A percentile compares a stretch with the other conserved stretches of the same genome.
phyloP scores from a whole-genome alignment of 1,140 invertebrate species.

The Drosophila willistoni region DNA sequence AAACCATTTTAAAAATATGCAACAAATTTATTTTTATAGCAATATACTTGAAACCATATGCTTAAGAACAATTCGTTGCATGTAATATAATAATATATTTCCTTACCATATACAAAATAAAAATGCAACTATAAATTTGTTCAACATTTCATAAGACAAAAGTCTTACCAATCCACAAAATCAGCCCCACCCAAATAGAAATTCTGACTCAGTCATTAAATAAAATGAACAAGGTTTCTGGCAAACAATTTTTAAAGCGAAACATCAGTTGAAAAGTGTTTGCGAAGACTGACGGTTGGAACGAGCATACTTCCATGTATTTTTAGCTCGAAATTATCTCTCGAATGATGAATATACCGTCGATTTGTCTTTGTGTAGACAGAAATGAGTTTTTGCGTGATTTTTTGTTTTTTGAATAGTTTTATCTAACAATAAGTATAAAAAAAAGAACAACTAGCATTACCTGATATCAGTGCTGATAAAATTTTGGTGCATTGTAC shows the following conservation, averaged over 20 bases:
- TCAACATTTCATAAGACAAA: not conserved
- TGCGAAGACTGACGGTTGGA: slow-evolving; percentile 38
- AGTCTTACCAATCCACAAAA: not conserved
- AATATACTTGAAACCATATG: slow-evolving; percentile 10
- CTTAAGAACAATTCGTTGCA: not conserved
- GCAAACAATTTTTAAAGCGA: slow-evolving; percentile 21
- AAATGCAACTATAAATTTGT: not conserved
- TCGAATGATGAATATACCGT: slow-evolving; percentile 5
- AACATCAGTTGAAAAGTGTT: slow-evolving; percentile 53
- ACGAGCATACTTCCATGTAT: slow-evolving; percentile 16
- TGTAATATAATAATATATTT: not conserved
- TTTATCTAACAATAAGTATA: not conserved
- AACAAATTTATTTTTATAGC: slow-evolving; percentile 14
- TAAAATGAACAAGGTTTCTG: slow-evolving; percentile 23
- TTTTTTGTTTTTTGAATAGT: not conserved
- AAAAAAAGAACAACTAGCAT: slow-evolving; percentile 1
- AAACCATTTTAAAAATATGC: not conserved
- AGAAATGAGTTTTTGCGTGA: not conserved
- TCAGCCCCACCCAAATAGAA: slow-evolving; percentile 9
- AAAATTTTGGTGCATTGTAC: not conserved
- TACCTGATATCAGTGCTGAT: slow-evolving; percentile 16
- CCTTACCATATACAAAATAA: not conserved
- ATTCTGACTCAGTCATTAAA: slow-evolving; percentile 30
- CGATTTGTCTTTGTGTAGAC: not conserved
- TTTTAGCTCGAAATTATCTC: slow-evolving; percentile 21